Base-by-base conservation (phyloP, 2,888 invertebrate genomes). In the Troides aeacus region DNA sequence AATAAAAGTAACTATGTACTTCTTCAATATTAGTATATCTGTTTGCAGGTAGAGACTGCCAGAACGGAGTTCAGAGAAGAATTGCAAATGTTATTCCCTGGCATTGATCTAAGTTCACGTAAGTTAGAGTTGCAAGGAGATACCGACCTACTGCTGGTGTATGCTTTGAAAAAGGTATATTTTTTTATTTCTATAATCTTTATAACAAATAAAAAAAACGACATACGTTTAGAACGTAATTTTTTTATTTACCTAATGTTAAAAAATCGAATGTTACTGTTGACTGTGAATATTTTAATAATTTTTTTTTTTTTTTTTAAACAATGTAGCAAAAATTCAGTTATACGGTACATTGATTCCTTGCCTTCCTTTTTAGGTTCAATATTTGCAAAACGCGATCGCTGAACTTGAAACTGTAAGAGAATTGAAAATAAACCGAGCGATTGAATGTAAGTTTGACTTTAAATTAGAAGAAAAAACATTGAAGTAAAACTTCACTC, bases 401-500 rank as follows among this genome's bases (percentile, higher is more conserved):
- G 91, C 92, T 0, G 88, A 91, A 67, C 64, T 89, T 53, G 87
- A 90, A 69, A 91, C 92, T 0, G 73, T 89, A 0, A 79, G 87
- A 57, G 89, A 91, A 23, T 74, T 84, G 63, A 88, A 90, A 77
- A 86, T 93, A 67, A 86, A 83, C 74, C 82, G 86, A 74, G 92
- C 93, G n/a, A 84, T 93, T 69, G 90, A 90, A 77, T 91, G 93
- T 93, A 72, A 87, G 90, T 84, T 59, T 30, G 53, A 56, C 21
- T 71, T 62, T 15, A 15, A 46, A 15, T 15, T 46, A 1, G 15
- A 46, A 46, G 15, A 10, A 39, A 10, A 10, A 39, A 39, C 7
- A 39, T 7, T 6, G 7, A 10, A 39, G 39, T 39, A 39, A 30
- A 5, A 30, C 39, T 39, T 39, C 10, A 39, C 39, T 39, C 39